Conservation (phyloP, 2,888 invertebrate species). For the Bhutanitis thaidina region DNA sequence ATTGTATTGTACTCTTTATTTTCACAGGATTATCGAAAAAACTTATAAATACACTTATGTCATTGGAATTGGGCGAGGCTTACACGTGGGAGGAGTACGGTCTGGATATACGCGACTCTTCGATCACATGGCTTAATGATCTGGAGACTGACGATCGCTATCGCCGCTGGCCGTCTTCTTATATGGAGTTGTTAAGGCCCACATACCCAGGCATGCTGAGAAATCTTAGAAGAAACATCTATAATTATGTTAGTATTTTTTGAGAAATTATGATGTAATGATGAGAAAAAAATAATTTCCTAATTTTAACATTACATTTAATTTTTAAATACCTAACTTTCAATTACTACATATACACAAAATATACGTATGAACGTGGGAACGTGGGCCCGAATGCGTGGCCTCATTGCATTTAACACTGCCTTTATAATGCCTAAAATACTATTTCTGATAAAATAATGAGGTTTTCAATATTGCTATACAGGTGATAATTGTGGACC, state of each 20-base stretch:
- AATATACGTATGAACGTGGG: too few species aligned
- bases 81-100: constrained; percentile 88
- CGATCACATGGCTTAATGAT: constrained; percentile 97
- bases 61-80: constrained; percentile 83
- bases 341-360: too few species aligned
- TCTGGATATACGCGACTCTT: constrained; percentile 95
- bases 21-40: constrained; percentile 72
- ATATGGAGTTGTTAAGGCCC: constrained; percentile 95
- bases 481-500: constrained; percentile 75
- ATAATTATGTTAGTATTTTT: constrained; percentile 83
- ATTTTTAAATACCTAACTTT: too few species aligned
- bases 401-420: too few species aligned
- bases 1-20: neutral
- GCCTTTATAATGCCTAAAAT: too few species aligned
- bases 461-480: too few species aligned
- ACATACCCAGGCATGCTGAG: constrained; percentile 98
- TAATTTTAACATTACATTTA: too few species aligned
- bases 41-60: constrained; percentile 82
- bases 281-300: too few species aligned
- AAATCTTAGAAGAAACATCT: constrained; percentile 91
- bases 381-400: too few species aligned
- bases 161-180: constrained; percentile 91
- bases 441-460: too few species aligned
- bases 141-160: constrained; percentile 95
- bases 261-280: too few species aligned